Conservation (phyloP, 2,113 vertebrate species). For the Dermatemys mawii region DNA sequence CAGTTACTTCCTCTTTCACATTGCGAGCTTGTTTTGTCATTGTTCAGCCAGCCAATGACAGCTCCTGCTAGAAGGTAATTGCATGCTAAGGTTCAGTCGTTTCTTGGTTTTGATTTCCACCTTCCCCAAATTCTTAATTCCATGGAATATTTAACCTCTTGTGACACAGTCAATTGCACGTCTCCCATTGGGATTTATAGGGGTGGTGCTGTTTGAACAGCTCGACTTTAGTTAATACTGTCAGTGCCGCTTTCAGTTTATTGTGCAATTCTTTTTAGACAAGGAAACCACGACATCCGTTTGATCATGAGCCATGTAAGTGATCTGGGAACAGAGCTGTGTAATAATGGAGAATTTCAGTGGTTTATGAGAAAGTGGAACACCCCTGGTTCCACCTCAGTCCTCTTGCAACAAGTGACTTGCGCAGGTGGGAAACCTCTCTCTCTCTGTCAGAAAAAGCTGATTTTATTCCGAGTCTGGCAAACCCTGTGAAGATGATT, state of each 20-base stretch:
- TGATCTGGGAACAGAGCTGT: not conserved
- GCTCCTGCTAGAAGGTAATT: conserved; percentile 11
- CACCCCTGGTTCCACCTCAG: not conserved
- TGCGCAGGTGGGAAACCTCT: not conserved
- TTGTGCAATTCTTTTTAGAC: not conserved
- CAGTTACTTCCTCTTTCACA: conserved; percentile 52
- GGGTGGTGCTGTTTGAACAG: not conserved
- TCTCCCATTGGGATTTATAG: conserved; percentile 12
- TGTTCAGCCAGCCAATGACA: conserved; percentile 40
- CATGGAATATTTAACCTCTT: conserved; percentile 60
- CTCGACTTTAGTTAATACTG: not conserved
- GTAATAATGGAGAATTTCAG: rapidly evolving
- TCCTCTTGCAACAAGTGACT: rapidly evolving
- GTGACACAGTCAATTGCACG: not conserved
- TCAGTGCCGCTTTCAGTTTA: rapidly evolving
- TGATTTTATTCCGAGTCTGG: rapidly evolving
- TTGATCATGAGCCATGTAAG: not conserved
- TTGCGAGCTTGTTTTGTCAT: not conserved
- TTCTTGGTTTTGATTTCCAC: conserved; percentile 64
- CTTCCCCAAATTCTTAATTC: conserved; percentile 64
- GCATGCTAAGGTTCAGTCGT: conserved; percentile 20
- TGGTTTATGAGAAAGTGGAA: not conserved
- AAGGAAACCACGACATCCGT: conserved; percentile 10
- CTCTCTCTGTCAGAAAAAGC: rapidly evolving
- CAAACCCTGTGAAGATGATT: rapidly evolving